Base-by-base conservation (phyloP, 2,113 vertebrate species). In the Stegastes partitus region DNA sequence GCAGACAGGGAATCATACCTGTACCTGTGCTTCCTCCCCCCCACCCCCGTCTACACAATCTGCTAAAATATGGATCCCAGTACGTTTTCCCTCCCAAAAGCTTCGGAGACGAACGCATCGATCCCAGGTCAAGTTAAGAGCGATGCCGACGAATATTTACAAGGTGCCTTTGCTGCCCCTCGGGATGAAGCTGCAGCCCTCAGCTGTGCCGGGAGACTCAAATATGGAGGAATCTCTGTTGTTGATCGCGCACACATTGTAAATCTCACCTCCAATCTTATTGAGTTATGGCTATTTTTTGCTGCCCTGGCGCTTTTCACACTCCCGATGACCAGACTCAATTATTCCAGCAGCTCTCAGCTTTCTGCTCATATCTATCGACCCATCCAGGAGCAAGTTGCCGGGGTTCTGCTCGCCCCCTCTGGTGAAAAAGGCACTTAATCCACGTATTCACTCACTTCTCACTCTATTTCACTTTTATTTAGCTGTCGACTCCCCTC, bases 261-360 rank as follows among this genome's bases (percentile, higher is more conserved):
- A 93, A 91, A 93, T 93, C 87, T 83, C 61, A 63, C 74, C 73
- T 63, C 63, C 79, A 82, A 70, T 87, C 79, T 85, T 73, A 54
- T 21, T 77, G 86, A 91, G 86, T 92, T 89, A 86, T 74, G 76
- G 77, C 79, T 58, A 70, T 69, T 89, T 90, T 91, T 87, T 90
- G 90, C 91, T 90, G 89, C 77, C 64, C 77, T 25, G 59, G 84
- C 77, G 45, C 74, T 88, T 92, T 91, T 91, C 82, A 78, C 80
- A 74, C 82, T 57, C 71, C 39, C 68, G 2, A 51, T 63, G 65
- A 72, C 84, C 83, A n/a, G 78, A 87, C 82, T 88, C 85, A 91
- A 92, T 92, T 88, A 91, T 85, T 82, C 67, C 64, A 44, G 84
- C 81, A 77, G 80, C 77, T 68, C 75, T 67, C 58, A 31, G 81